phyloP scores from a whole-genome alignment of 2,113 vertebrate species.

The Neolamprologus cancellatus region DNA sequence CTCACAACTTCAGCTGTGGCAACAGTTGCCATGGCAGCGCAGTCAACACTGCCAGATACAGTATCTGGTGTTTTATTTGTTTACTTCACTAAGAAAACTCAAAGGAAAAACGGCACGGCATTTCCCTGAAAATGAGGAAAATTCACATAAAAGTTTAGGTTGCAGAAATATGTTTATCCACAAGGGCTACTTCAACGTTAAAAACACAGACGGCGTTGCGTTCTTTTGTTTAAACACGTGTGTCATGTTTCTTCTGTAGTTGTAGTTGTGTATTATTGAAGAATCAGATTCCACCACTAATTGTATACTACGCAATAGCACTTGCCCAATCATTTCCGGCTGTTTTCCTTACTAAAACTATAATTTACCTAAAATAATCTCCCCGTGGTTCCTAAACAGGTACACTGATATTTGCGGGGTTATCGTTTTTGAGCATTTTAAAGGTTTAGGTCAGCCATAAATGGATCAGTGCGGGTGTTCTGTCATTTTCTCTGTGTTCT shows the following conservation, averaged over 20 bases:
- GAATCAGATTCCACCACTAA: conserved; percentile 34
- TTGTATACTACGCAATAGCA: not conserved
- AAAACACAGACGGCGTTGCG: not conserved
- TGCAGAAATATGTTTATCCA: not conserved
- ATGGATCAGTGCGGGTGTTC: not conserved
- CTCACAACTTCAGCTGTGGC: conserved; percentile 41
- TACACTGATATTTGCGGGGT: not conserved
- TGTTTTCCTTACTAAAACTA: not conserved
- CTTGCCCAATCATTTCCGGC: not conserved
- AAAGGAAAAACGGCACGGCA: not conserved
- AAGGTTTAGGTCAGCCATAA: not conserved
- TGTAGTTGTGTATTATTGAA: conserved; percentile 13
- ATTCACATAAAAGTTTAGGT: not conserved
- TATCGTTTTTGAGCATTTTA: not conserved
- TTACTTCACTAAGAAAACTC: not conserved
- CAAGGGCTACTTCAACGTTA: not conserved
- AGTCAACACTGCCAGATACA: not conserved
- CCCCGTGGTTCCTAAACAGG: not conserved
- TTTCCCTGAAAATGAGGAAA: not conserved
- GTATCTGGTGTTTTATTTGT: conserved; percentile 1
- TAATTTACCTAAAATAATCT: conserved; percentile 21
- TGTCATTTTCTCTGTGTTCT: conserved; percentile 6
- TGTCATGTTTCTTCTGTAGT: not conserved
- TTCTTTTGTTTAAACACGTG: not conserved
- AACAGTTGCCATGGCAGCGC: conserved; percentile 34